These are phyloP conservation scores for Copsychus sechellarum DNA, from an alignment of 2,113 vertebrate genomes.

Conservation along the genomic window DNA sequence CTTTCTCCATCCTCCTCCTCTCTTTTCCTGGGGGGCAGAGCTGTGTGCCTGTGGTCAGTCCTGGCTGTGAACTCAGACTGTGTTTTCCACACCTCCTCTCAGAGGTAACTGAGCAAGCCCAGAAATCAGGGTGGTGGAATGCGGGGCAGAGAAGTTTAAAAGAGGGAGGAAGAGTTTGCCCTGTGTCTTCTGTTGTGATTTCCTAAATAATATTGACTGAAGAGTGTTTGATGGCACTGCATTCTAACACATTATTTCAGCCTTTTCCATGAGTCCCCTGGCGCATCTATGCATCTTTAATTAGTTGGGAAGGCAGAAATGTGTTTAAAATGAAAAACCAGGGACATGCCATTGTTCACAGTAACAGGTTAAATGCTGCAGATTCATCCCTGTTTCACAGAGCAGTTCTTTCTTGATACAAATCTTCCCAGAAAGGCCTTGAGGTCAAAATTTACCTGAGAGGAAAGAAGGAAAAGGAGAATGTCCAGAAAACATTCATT, in stretches of 20 bases:
- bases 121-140: not conserved
- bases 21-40: not conserved
- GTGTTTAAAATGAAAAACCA: not conserved
- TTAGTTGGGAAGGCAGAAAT: not conserved
- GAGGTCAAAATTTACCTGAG: not conserved
- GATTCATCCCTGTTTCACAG: not conserved
- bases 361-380: not conserved
- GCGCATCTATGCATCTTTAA: not conserved
- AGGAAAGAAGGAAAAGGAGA: not conserved
- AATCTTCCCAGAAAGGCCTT: not conserved
- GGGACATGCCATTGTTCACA: not conserved
- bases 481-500: not conserved
- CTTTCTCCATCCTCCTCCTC: not conserved
- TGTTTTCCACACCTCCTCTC: not conserved
- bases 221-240: not conserved
- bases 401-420: not conserved
- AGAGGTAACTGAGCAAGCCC: not conserved
- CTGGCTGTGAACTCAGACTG: not conserved
- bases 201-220: not conserved
- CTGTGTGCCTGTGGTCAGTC: fast-evolving
- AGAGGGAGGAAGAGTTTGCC: not conserved
- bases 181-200: not conserved
- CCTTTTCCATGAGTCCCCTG: not conserved
- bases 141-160: not conserved
- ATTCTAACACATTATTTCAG: not conserved